Conservation (phyloP, 1,140 invertebrate species). For the Portunus trituberculatus region DNA sequence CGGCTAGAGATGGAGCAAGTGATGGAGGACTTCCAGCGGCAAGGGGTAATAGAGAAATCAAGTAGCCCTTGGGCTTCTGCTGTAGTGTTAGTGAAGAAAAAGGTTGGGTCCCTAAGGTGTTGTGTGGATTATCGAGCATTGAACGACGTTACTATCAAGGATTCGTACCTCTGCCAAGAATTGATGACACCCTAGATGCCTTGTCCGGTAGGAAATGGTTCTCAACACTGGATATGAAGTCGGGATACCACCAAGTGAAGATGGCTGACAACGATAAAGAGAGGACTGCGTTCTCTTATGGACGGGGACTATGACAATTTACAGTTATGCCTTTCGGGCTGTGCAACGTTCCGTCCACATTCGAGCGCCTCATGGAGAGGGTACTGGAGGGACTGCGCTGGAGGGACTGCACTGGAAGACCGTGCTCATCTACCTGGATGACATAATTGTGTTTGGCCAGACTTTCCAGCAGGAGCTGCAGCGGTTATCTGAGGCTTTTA, state of each 20-base stretch:
- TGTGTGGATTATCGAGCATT: not conserved
- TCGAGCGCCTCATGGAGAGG: constrained; percentile 17
- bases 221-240: not conserved
- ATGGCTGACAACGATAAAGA: not conserved
- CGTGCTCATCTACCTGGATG: not conserved
- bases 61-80: not conserved
- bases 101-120: not conserved
- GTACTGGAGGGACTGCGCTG: not conserved
- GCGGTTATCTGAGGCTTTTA: not conserved
- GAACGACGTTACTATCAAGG: too few relatives aligned
- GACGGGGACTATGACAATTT: not conserved
- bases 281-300: not conserved
- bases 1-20: not conserved
- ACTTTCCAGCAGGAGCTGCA: too few relatives aligned
- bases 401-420: not conserved
- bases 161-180: too few relatives aligned
- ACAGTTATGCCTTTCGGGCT: not conserved
- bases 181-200: too few relatives aligned
- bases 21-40: not conserved
- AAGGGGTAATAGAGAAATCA: not conserved
- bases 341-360: not conserved
- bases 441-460: too few relatives aligned
- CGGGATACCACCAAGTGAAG: not conserved
- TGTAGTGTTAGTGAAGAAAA: not conserved
- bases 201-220: too few relatives aligned